Evolutionary conservation across 2,888 invertebrate genomes (phyloP).

Genomic region (Nemotelus pantherinus): DNA sequence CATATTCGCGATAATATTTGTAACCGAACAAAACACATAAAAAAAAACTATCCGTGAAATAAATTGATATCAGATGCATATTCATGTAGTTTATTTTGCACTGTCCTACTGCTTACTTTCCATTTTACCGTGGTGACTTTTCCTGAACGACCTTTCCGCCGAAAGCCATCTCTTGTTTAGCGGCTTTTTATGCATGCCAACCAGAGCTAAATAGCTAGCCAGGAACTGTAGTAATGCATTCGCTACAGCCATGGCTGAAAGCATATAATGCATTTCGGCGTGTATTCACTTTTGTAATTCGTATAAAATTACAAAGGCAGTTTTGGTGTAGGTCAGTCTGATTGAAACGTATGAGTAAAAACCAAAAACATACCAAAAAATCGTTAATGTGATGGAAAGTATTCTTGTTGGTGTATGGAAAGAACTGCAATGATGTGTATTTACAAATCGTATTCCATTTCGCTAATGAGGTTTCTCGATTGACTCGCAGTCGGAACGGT

Average conservation of each 20-base stretch:
- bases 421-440: too few relatives aligned
- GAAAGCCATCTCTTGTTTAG: conserved; percentile 12
- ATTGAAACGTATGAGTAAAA: conserved; percentile 1
- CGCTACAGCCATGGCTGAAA: background rate
- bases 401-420: too few relatives aligned
- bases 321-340: conserved; percentile 19
- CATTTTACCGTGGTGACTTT: conserved; percentile 24
- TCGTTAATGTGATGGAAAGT: conserved; percentile 6
- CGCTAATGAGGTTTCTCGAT: background rate
- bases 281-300: conserved; percentile 19
- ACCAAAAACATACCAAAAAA: background rate
- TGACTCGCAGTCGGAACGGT: too few relatives aligned
- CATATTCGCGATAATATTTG: too few relatives aligned
- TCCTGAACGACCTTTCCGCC: conserved; percentile 30
- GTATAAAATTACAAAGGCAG: conserved; percentile 21
- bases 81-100: background rate
- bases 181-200: conserved; percentile 3
- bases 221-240: background rate
- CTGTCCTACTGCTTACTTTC: conserved; percentile 18
- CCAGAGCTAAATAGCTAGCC: background rate
- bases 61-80: background rate
- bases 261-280: background rate
- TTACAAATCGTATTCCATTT: background rate
- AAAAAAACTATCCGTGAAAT: conserved; percentile 4
- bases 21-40: background rate